These are phyloP conservation scores for Drosophila heteroneura DNA, from an alignment of 2,888 invertebrate species.

Conservation along the genomic window DNA sequence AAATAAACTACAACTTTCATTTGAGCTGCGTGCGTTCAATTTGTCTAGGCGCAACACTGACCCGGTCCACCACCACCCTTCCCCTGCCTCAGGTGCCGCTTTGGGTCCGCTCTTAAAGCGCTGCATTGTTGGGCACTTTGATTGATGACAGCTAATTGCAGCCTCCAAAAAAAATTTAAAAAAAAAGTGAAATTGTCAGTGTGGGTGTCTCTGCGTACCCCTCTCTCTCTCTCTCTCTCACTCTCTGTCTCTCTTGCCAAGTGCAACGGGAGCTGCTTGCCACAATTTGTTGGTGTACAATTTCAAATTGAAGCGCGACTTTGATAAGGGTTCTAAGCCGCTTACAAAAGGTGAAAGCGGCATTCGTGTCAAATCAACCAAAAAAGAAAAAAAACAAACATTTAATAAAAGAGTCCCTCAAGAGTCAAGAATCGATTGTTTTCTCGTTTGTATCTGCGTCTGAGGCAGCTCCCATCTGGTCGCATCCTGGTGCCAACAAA, in stretches of 20 bases:
- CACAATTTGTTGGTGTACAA: slow-evolving; percentile 11
- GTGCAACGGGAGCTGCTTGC: slow-evolving; percentile 23
- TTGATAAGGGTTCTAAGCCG: slow-evolving; percentile 75
- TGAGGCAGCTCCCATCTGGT: slow-evolving; percentile 10
- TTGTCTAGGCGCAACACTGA: slow-evolving; percentile 53
- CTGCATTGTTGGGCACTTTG: slow-evolving; percentile 72
- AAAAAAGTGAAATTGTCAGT: slow-evolving; percentile 67
- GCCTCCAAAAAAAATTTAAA: slow-evolving; percentile 36
- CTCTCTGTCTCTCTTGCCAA: not conserved
- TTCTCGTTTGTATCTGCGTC: not conserved
- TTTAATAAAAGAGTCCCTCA: not conserved
- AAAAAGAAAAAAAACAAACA: accelerated
- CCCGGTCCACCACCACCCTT: not conserved
- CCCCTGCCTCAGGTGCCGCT: not conserved
- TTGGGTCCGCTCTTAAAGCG: slow-evolving; percentile 13
- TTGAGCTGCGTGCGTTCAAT: slow-evolving; percentile 66
- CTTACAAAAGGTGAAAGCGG: slow-evolving; percentile 60
- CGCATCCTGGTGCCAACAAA: slow-evolving; percentile 55
- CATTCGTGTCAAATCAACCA: slow-evolving; percentile 2
- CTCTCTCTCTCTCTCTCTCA: not conserved
- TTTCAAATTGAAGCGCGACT: slow-evolving; percentile 42
- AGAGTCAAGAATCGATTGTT: not conserved
- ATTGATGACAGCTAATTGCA: slow-evolving; percentile 83
- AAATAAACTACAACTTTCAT: slow-evolving; percentile 61
- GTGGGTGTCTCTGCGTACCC: slow-evolving; percentile 52